Evolutionary conservation across 2,797 vertebrate genomes (phyloP).

Genomic region (Mus caroli): DNA sequence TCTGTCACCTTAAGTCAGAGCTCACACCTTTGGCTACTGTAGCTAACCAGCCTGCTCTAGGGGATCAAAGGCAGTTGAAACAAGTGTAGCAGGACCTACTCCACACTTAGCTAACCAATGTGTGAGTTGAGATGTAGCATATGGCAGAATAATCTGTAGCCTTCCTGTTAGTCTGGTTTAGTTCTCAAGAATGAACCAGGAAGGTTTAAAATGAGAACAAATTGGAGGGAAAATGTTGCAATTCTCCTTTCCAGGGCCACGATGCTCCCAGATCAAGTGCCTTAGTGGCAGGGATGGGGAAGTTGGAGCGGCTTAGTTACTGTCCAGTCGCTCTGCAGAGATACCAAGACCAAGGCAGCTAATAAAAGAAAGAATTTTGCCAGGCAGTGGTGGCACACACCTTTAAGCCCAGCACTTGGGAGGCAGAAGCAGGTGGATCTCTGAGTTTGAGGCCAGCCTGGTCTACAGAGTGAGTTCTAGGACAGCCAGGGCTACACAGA

Average conservation of each 20-base stretch:
- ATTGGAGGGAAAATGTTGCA: neutral
- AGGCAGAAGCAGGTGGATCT: too few relatives aligned
- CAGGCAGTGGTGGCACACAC: too few relatives aligned
- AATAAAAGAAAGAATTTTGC: neutral
- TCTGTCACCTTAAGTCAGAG: neutral
- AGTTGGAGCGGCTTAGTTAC: neutral
- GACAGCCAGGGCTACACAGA: too few relatives aligned
- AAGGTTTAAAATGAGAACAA: neutral
- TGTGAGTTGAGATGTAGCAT: neutral
- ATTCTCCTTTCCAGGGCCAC: neutral
- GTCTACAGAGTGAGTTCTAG: too few relatives aligned
- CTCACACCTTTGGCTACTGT: neutral
- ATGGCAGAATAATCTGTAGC: neutral
- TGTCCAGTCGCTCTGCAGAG: neutral
- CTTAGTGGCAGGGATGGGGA: neutral
- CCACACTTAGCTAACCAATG: neutral
- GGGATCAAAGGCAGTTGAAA: neutral
- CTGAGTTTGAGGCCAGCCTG: too few relatives aligned
- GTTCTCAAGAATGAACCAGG: neutral
- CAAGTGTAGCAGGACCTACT: neutral
- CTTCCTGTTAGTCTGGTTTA: neutral
- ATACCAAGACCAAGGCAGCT: neutral
- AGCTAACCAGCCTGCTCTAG: neutral
- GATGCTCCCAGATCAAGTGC: neutral
- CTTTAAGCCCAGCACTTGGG: too few relatives aligned